Conservation (phyloP, 2,888 invertebrate species). For the Cactoblastis cactorum region DNA sequence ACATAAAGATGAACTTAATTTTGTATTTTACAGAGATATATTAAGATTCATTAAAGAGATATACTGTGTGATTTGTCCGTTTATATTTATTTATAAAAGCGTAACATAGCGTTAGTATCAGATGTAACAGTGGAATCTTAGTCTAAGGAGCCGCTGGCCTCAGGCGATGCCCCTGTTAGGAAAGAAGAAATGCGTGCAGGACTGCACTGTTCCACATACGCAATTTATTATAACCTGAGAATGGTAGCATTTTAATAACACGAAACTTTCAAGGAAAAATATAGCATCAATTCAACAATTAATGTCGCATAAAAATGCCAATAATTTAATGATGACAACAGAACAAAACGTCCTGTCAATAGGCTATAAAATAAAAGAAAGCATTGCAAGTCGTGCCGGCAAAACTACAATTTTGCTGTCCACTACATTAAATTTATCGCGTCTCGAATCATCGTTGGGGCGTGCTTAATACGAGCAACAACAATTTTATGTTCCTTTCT, state of each 20-base stretch:
- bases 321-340: constrained; percentile 42
- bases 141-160: constrained; percentile 30
- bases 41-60: no score
- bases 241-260: constrained; percentile 6
- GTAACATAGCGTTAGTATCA: neutral
- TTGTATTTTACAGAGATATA: no score
- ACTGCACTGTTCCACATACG: constrained; percentile 33
- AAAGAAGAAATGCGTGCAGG: constrained; percentile 37
- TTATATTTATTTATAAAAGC: no score
- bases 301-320: constrained; percentile 30
- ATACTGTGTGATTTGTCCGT: no score
- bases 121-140: neutral
- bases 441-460: constrained; percentile 70
- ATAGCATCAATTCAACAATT: constrained; percentile 29
- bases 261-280: constrained; percentile 15
- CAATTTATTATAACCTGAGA: constrained; percentile 32
- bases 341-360: constrained; percentile 49
- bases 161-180: constrained; percentile 44
- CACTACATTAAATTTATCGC: constrained; percentile 72
- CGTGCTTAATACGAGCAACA: constrained; percentile 68
- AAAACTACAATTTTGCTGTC: constrained; percentile 77
- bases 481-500: constrained; percentile 69
- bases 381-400: constrained; percentile 60
- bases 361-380: constrained; percentile 52
- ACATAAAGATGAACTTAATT: no score